Percentiles rank a stretch among this genome's conserved stretches.
Conservation (phyloP, 1,140 invertebrate species). For the Neodiprion pinetum region DNA sequence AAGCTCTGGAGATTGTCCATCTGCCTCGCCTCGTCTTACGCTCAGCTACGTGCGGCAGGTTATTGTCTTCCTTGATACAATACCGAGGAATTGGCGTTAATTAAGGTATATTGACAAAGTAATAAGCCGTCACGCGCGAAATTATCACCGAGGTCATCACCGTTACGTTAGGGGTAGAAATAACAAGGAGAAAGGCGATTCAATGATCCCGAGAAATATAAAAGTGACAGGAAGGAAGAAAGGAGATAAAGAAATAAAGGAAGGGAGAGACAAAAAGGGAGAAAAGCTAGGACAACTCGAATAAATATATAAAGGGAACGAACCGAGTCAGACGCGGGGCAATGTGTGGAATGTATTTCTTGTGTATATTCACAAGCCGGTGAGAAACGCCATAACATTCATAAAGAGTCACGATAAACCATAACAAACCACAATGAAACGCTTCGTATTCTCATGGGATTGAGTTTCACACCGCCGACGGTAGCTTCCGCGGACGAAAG, state of each 20-base stretch:
- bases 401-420: neutral
- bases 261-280: neutral
- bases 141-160: neutral
- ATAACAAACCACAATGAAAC: neutral
- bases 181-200: too few relatives aligned
- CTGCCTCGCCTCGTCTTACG: too few relatives aligned
- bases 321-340: neutral
- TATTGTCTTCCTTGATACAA: too few relatives aligned
- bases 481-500: neutral
- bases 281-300: neutral
- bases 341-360: too few relatives aligned
- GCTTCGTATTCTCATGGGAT: neutral
- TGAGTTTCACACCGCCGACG: neutral
- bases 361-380: neutral
- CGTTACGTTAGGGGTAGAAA: neutral
- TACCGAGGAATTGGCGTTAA: neutral
- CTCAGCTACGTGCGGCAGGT: too few relatives aligned
- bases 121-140: neutral
- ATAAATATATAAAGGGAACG: neutral
- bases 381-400: conserved; percentile 7
- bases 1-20: too few relatives aligned
- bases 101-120: neutral
- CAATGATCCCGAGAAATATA: neutral
- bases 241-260: neutral
- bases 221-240: neutral